Evolutionary conservation across 2,888 invertebrate species (phyloP).

Genomic region (Vannuccia rotundouncinata): DNA sequence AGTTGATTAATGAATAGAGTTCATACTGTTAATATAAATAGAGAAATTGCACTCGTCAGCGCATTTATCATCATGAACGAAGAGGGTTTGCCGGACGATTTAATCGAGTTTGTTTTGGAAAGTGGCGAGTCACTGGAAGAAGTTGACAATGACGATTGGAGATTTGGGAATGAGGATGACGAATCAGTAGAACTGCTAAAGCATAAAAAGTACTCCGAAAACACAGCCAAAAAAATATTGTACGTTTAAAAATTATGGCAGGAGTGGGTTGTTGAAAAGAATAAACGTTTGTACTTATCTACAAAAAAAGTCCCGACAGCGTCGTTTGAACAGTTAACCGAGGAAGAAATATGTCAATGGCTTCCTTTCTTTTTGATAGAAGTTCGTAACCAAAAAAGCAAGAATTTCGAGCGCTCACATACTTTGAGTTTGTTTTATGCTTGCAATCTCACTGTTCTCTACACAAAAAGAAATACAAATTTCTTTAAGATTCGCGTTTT

Average conservation of each 20-base stretch:
- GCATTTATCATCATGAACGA: slow-evolving; percentile 26
- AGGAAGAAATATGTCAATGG: slow-evolving; percentile 23
- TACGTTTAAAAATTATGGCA: slow-evolving; percentile 23
- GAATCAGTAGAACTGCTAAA: slow-evolving; percentile 24
- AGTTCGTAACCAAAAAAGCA: slow-evolving; percentile 21
- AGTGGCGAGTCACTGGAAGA: slow-evolving; percentile 23
- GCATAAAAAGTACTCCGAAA: slow-evolving; percentile 26
- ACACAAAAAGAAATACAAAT: slow-evolving; percentile 24
- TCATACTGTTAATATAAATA: slow-evolving; percentile 26
- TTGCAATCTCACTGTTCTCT: slow-evolving; percentile 26
- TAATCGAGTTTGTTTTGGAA: slow-evolving; percentile 26
- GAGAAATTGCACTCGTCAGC: slow-evolving; percentile 24
- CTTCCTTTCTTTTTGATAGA: no score
- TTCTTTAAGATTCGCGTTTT: slow-evolving; percentile 24
- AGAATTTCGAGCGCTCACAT: slow-evolving; percentile 23
- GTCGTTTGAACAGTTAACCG: slow-evolving; percentile 26
- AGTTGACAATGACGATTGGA: slow-evolving; percentile 24
- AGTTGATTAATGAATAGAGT: slow-evolving; percentile 26
- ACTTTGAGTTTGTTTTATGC: slow-evolving; percentile 23
- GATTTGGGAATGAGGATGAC: slow-evolving; percentile 26
- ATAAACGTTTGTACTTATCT: slow-evolving; percentile 26
- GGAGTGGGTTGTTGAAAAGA: slow-evolving; percentile 22
- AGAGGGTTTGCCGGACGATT: slow-evolving; percentile 19
- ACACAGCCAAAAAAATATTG: slow-evolving; percentile 23
- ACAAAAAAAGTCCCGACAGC: slow-evolving; percentile 24